Percentiles rank a stretch among this genome's conserved stretches.
Evolutionary conservation across 2,113 vertebrate species (phyloP).

Genomic region (Oceanites oceanicus): DNA sequence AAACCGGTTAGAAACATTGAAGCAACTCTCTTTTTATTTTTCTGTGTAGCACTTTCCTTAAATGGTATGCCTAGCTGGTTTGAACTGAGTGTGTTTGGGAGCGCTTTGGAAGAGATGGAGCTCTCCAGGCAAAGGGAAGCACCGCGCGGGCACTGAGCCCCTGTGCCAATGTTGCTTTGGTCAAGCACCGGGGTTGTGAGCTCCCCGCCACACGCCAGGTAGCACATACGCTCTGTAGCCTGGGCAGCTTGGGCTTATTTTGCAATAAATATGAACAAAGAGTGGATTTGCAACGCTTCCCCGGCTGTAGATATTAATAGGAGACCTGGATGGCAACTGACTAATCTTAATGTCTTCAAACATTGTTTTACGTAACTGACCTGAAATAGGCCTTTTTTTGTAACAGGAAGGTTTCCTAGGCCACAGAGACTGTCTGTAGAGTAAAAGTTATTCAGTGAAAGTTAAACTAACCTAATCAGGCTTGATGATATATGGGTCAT

Average conservation of each 20-base stretch:
- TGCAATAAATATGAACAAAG: background rate
- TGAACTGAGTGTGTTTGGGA: background rate
- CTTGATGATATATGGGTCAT: background rate
- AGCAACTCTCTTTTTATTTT: background rate
- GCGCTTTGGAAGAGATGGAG: background rate
- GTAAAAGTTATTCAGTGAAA: background rate
- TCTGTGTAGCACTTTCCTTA: background rate
- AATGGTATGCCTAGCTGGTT: too few relatives aligned
- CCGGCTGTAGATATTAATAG: background rate
- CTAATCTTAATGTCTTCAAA: background rate
- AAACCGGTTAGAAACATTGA: background rate
- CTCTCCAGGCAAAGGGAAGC: background rate
- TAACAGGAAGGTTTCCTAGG: background rate
- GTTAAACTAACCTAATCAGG: background rate
- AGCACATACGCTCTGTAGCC: background rate
- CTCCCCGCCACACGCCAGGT: background rate
- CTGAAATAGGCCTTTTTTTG: background rate
- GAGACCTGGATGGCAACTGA: background rate
- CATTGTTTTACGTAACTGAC: background rate
- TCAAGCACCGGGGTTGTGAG: background rate
- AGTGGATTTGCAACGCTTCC: background rate
- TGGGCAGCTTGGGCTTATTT: background rate
- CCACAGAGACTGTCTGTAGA: background rate
- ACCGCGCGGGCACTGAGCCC: rapidly evolving
- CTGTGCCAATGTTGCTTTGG: rapidly evolving